A percentile compares a stretch with the other conserved stretches of the same genome.
phyloP scores from a whole-genome alignment of 2,888 invertebrate species.

The Lycaena phlaeas region DNA sequence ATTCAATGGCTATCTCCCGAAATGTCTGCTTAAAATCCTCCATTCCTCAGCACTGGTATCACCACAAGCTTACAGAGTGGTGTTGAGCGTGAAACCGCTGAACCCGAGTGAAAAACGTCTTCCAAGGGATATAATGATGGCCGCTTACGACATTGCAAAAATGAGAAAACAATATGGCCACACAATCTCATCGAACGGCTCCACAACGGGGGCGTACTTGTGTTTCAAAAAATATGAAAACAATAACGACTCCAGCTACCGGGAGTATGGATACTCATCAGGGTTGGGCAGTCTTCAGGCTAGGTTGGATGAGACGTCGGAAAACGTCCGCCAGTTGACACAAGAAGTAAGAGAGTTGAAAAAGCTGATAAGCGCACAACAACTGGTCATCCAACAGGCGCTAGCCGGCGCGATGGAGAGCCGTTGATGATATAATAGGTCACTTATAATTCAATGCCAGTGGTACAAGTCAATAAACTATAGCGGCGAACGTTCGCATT shows the following conservation, averaged over 20 bases:
- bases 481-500: neutral
- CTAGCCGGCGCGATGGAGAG: slow-evolving; percentile 53
- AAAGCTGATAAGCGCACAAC: slow-evolving; percentile 65
- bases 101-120: slow-evolving; percentile 87
- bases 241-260: slow-evolving; percentile 65
- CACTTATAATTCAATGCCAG: slow-evolving; percentile 67
- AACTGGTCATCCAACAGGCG: slow-evolving; percentile 65
- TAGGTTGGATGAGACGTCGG: slow-evolving; percentile 78
- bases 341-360: slow-evolving; percentile 81
- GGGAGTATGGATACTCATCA: slow-evolving; percentile 69
- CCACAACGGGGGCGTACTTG: slow-evolving; percentile 75
- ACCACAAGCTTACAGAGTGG: slow-evolving; percentile 86
- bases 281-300: slow-evolving; percentile 74
- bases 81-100: slow-evolving; percentile 85
- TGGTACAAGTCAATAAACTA: slow-evolving; percentile 63
- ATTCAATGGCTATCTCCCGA: slow-evolving; percentile 84
- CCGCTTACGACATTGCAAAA: slow-evolving; percentile 86
- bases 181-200: slow-evolving; percentile 78
- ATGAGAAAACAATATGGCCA: slow-evolving; percentile 80
- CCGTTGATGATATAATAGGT: slow-evolving; percentile 64
- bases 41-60: slow-evolving; percentile 86
- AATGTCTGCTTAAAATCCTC: slow-evolving; percentile 80
- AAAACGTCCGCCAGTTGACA: slow-evolving; percentile 77
- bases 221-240: slow-evolving; percentile 79
- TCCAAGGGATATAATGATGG: slow-evolving; percentile 84